Evolutionary conservation across 2,888 invertebrate species (phyloP).

Genomic region (Cabera pusaria): DNA sequence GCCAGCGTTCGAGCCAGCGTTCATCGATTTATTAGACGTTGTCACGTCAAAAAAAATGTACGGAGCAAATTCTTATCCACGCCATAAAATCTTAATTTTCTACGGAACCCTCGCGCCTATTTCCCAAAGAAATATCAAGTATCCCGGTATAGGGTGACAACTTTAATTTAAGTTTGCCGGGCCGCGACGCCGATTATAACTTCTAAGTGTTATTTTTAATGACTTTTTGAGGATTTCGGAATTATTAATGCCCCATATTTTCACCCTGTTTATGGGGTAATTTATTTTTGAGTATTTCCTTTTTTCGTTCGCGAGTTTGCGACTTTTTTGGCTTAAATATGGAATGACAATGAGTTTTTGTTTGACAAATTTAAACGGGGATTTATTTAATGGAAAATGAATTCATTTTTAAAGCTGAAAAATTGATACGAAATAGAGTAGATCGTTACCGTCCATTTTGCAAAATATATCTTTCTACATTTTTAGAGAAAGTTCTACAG

Average conservation of each 20-base stretch:
- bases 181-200: slow-evolving; percentile 66
- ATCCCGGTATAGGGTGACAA: slow-evolving; percentile 62
- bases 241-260: slow-evolving; percentile 62
- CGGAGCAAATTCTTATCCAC: too few species aligned
- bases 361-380: too few species aligned
- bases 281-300: slow-evolving; percentile 32
- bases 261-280: slow-evolving; percentile 37
- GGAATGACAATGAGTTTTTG: not conserved
- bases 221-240: slow-evolving; percentile 63
- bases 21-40: too few species aligned
- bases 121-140: slow-evolving; percentile 29
- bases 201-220: slow-evolving; percentile 77
- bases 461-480: too few species aligned
- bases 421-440: too few species aligned
- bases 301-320: slow-evolving; percentile 14
- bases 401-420: too few species aligned
- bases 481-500: too few species aligned
- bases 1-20: too few species aligned
- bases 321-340: too few species aligned
- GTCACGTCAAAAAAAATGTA: too few species aligned
- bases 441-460: too few species aligned
- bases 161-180: slow-evolving; percentile 74
- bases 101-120: slow-evolving; percentile 37
- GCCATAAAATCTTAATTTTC: slow-evolving; percentile 7
- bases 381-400: too few species aligned